Evolutionary conservation across 2,888 invertebrate genomes (phyloP).

Genomic region (Caenorhabditis afra): DNA sequence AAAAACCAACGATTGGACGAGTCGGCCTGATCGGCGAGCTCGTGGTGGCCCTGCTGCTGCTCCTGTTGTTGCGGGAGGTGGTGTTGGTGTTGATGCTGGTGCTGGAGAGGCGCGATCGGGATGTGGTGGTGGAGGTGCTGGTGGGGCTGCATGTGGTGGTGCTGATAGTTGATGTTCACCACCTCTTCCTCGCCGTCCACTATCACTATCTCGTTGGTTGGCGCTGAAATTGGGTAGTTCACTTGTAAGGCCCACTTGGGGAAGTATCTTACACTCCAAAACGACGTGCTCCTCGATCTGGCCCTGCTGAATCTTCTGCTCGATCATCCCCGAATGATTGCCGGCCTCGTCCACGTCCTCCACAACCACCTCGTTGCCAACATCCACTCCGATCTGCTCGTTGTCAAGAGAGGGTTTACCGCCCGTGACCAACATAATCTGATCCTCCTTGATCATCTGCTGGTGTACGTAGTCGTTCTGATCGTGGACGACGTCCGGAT

Average conservation of each 20-base stretch:
- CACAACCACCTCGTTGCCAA: slow-evolving; percentile 33
- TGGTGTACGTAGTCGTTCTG: neutral
- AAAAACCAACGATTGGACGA: slow-evolving; percentile 13
- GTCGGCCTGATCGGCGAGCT: slow-evolving; percentile 3
- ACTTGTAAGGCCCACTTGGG: too few relatives aligned
- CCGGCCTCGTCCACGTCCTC: neutral
- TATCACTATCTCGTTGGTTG: slow-evolving; percentile 45
- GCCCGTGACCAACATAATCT: slow-evolving; percentile 41
- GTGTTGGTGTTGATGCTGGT: neutral
- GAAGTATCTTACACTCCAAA: slow-evolving; percentile 28
- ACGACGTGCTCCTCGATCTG: slow-evolving; percentile 19
- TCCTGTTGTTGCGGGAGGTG: neutral
- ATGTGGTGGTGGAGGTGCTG: slow-evolving; percentile 4
- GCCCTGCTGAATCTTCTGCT: slow-evolving; percentile 18
- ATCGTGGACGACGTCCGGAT: slow-evolving; percentile 18
- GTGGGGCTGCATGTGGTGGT: slow-evolving; percentile 21
- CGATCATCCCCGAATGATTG: slow-evolving; percentile 4
- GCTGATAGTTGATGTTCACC: slow-evolving; percentile 23
- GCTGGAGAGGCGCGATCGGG: slow-evolving; percentile 15
- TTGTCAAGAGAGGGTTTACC: too few relatives aligned
- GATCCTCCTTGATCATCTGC: neutral
- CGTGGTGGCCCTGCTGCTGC: neutral
- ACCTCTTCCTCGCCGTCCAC: slow-evolving; percentile 46
- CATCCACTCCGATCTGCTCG: slow-evolving; percentile 31
- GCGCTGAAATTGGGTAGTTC: slow-evolving; percentile 27